A percentile compares a stretch with the other conserved stretches of the same genome.
Conservation (phyloP, 2,888 invertebrate genomes). For the Xanthostigma xanthostigma region DNA sequence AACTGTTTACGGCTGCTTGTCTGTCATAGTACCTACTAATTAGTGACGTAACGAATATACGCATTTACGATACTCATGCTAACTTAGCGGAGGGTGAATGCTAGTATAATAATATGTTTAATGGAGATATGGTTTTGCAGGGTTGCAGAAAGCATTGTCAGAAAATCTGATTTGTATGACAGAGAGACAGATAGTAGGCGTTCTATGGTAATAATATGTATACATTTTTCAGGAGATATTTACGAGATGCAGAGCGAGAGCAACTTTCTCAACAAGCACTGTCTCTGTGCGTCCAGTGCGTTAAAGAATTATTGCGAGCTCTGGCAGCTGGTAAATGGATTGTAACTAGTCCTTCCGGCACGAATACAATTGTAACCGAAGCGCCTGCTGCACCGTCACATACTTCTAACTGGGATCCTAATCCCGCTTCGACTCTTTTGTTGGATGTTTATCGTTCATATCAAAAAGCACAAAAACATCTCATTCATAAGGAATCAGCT, state of each 20-base stretch:
- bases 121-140: no score
- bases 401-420: constrained; percentile 17
- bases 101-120: no score
- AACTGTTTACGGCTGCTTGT: no score
- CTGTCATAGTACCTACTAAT: no score
- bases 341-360: background rate
- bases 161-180: no score
- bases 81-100: no score
- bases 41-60: no score
- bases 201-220: no score
- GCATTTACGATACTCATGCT: no score
- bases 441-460: constrained; percentile 50
- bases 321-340: constrained; percentile 20
- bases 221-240: constrained; percentile 46
- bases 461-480: constrained; percentile 49
- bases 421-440: constrained; percentile 30
- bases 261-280: constrained; percentile 68
- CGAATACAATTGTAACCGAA: constrained; percentile 16
- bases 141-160: no score
- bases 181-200: no score
- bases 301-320: constrained; percentile 44
- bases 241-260: constrained; percentile 71
- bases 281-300: constrained; percentile 52
- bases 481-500: constrained; percentile 37
- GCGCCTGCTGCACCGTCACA: constrained; percentile 2